Conservation (phyloP, 2,113 vertebrate species). For the Arenaria interpres region DNA sequence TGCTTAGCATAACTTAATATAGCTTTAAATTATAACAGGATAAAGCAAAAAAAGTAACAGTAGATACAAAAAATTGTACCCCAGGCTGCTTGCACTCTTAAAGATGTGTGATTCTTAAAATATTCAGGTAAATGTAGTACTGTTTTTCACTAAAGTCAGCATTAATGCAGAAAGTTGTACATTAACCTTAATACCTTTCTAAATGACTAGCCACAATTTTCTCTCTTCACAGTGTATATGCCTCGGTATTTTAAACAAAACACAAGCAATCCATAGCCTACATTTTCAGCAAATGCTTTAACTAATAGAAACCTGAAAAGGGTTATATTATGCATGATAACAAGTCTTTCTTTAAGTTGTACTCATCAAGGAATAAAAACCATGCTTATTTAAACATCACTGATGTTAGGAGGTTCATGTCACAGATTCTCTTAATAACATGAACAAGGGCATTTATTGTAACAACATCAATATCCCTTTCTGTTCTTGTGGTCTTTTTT, state of each 20-base stretch:
- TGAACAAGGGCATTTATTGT: background rate
- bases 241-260: background rate
- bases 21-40: background rate
- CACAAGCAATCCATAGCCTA: background rate
- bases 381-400: background rate
- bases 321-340: background rate
- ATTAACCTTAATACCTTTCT: background rate
- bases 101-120: background rate
- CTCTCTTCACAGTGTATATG: background rate
- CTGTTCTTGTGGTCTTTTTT: background rate
- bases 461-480: background rate
- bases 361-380: background rate
- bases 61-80: background rate
- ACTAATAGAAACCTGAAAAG: background rate
- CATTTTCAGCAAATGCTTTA: background rate
- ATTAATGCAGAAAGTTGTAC: background rate
- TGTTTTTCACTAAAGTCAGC: background rate
- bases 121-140: background rate
- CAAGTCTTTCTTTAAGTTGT: background rate
- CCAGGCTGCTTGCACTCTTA: background rate
- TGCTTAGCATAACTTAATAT: conserved; percentile 1
- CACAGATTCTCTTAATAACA: background rate
- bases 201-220: background rate
- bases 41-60: background rate
- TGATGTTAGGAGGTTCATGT: background rate